Percentiles rank a stretch among this genome's conserved stretches.
Conservation (phyloP, 2,113 vertebrate species). For the Eulacestoma nigropectus region DNA sequence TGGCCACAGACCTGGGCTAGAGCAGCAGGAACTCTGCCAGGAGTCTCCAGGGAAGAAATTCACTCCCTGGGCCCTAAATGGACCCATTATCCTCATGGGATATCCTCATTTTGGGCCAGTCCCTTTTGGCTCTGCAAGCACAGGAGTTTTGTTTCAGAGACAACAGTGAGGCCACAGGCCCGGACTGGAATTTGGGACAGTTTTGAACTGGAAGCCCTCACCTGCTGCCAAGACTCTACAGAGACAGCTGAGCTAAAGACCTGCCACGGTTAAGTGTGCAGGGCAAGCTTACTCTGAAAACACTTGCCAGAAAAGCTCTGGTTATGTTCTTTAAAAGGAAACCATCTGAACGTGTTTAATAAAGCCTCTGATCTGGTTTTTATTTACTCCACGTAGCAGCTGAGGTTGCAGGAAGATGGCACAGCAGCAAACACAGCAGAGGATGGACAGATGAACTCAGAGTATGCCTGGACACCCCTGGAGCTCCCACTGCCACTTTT, state of each 20-base stretch:
- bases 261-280: neutral
- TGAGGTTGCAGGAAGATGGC: neutral
- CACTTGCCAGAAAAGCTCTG: neutral
- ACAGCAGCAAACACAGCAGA: neutral
- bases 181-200: neutral
- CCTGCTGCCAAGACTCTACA: neutral
- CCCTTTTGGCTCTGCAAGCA: neutral
- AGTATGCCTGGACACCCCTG: neutral
- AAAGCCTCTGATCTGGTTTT: neutral
- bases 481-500: neutral
- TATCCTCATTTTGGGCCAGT: neutral
- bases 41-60: neutral
- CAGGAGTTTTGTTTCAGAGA: neutral
- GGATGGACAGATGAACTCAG: neutral
- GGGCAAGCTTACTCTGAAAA: neutral
- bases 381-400: neutral
- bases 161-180: rapidly evolving
- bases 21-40: neutral
- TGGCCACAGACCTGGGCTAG: neutral
- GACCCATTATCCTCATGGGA: neutral
- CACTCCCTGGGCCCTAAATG: neutral
- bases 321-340: neutral
- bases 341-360: neutral
- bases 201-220: neutral
- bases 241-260: neutral